A percentile compares a stretch with the other conserved stretches of the same genome.
Evolutionary conservation across 2,888 invertebrate genomes (phyloP).

Genomic region (Cosmopolites sordidus): DNA sequence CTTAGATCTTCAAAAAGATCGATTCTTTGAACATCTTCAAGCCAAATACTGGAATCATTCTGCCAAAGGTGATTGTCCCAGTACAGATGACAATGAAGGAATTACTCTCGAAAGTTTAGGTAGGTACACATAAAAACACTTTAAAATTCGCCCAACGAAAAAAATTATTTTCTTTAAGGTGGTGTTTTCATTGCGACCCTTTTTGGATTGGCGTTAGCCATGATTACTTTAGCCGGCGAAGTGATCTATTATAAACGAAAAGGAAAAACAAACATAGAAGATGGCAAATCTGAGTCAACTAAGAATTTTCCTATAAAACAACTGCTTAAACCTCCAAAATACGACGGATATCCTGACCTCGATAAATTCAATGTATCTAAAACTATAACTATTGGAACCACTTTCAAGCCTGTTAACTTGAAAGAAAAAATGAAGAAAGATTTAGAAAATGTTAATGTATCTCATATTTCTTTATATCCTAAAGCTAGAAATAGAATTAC

Average conservation of each 20-base stretch:
- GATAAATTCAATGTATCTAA: slow-evolving; percentile 16
- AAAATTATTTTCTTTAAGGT: slow-evolving; percentile 50
- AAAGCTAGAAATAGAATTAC: slow-evolving; percentile 37
- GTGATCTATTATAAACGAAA: slow-evolving; percentile 70
- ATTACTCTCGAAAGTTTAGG: slow-evolving; percentile 86
- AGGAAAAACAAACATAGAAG: slow-evolving; percentile 46
- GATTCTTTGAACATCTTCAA: slow-evolving; percentile 74
- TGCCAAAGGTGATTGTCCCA: slow-evolving; percentile 63
- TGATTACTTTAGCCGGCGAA: slow-evolving; percentile 78
- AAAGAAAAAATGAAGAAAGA: slow-evolving; percentile 31
- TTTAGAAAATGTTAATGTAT: slow-evolving; percentile 32
- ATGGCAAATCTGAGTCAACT: slow-evolving; percentile 34
- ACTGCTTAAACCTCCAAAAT: slow-evolving; percentile 9
- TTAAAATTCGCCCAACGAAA: too few relatives aligned
- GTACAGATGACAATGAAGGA: slow-evolving; percentile 78
- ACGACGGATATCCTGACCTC: slow-evolving; percentile 16
- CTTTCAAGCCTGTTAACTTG: slow-evolving; percentile 36
- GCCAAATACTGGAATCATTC: slow-evolving; percentile 84
- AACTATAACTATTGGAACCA: slow-evolving; percentile 38
- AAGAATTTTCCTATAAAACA: slow-evolving; percentile 21
- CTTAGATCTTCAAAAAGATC: slow-evolving; percentile 77
- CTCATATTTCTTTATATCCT: slow-evolving; percentile 40
- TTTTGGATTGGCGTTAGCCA: slow-evolving; percentile 77
- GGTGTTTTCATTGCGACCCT: slow-evolving; percentile 89
- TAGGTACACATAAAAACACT: slow-evolving; percentile 31